phyloP scores from a whole-genome alignment of 2,888 invertebrate species.

The Selenia dentaria region DNA sequence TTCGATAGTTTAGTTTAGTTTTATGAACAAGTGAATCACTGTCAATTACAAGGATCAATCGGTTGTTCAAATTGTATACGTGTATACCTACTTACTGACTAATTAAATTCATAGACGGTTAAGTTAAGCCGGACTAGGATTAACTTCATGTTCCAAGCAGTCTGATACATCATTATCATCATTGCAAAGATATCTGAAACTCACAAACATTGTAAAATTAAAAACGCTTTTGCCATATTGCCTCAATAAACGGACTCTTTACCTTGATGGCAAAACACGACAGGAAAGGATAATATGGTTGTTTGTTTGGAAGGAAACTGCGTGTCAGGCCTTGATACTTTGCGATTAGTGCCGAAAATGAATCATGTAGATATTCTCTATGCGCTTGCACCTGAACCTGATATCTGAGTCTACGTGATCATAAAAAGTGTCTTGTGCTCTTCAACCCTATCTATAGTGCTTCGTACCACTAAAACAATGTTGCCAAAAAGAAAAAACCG shows the following conservation, averaged over 20 bases:
- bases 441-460: too few species aligned
- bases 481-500: too few species aligned
- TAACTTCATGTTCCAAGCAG: background rate
- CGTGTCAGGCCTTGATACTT: conserved; percentile 1
- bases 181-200: conserved; percentile 23
- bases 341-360: background rate
- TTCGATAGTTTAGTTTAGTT: too few species aligned
- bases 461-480: too few species aligned
- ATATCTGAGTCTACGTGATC: too few species aligned
- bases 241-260: conserved; percentile 22
- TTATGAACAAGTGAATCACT: too few species aligned
- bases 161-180: conserved; percentile 12
- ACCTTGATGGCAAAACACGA: conserved; percentile 18
- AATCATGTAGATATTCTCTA: too few species aligned
- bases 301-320: conserved; percentile 2
- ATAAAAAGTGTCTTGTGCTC: too few species aligned
- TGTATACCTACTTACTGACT: too few species aligned
- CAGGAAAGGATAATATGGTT: conserved; percentile 21
- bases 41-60: too few species aligned
- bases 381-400: too few species aligned
- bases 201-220: conserved; percentile 23
- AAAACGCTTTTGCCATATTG: conserved; percentile 13
- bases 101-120: background rate
- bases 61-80: too few species aligned
- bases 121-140: background rate